Base-by-base conservation (phyloP, 2,797 vertebrate genomes). In the Apodemus agrarius region DNA sequence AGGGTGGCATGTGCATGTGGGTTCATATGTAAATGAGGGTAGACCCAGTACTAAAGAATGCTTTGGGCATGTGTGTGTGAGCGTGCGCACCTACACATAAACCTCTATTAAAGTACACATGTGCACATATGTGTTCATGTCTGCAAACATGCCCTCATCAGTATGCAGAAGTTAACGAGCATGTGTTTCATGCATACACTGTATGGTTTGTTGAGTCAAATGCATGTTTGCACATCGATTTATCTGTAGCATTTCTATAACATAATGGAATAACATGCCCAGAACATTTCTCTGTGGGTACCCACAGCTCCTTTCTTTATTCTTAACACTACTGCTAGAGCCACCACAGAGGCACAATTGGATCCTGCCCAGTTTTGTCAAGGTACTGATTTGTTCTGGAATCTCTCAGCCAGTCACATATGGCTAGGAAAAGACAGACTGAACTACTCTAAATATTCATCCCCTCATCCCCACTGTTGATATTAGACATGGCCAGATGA, bases 1-100 rank as follows among this genome's bases (percentile, higher is more conserved):
- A 97, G 94, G 97, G 95, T 97, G 97, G 96, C 84, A 24, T 96
- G 90, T 92, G 91, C 1, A 0, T 92, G 83, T 91, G 92, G 82
- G 96, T 85, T 97, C 76, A 91, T 96, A 96, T 96, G 95, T 85
- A 96, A 98, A 97, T 97, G 88, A 97, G 80, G 37, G 49, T 24
- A 87, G 82, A 74, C 90, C 90, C 78, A 91, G 90, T 79, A 34
- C 79, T 65, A 94, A 14, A 4, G 17, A 72, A 49, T 84, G 78
- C n/a, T 29, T 2, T 89, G 61, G 78, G 43, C 59, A 69, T 2
- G 24, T 12, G 54, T 54, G 31, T 88, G 49, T 61, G 43, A 67
- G 31, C 46, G 21, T 59, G 26, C 69, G 34, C 49, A 26, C 11
- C 46, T 12, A 81, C 7, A 67, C 19, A 61, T n/a, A 88, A 37